Evolutionary conservation across 1,140 invertebrate species (phyloP).

Genomic region (Zaprionus davidi): DNA sequence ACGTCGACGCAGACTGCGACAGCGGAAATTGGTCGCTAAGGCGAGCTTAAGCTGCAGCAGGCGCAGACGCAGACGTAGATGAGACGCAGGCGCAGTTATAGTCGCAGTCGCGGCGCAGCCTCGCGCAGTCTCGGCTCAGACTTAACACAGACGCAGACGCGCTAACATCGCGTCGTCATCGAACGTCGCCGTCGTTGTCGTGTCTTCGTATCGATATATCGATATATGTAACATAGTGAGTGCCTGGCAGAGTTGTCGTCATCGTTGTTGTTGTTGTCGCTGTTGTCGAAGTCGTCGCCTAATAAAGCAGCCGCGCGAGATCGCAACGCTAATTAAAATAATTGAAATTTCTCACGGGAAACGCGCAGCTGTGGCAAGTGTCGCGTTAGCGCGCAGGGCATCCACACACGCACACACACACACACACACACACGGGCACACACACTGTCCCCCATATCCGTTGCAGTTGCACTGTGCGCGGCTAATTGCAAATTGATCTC

Average conservation of each 20-base stretch:
- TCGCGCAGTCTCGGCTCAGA: constrained; percentile 44
- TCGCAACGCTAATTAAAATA: constrained; percentile 82
- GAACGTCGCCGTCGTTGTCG: constrained; percentile 42
- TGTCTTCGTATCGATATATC: constrained; percentile 2
- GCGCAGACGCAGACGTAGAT: not conserved
- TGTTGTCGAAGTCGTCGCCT: constrained; percentile 36
- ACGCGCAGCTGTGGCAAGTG: constrained; percentile 67
- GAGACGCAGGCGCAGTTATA: no score
- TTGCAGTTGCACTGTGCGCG: constrained; percentile 56
- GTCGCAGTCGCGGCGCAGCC: constrained; percentile 1
- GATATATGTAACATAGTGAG: not conserved
- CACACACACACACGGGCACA: not conserved
- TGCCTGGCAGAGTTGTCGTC: constrained; percentile 13
- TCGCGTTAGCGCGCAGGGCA: constrained; percentile 58
- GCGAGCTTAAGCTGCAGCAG: constrained; percentile 23
- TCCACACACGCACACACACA: constrained; percentile 30
- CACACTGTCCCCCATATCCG: constrained; percentile 59
- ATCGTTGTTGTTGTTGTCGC: constrained; percentile 21
- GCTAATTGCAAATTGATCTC: constrained; percentile 80
- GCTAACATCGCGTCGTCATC: constrained; percentile 63
- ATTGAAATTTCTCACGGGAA: constrained; percentile 83
- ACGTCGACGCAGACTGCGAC: constrained; percentile 24
- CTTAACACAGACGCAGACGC: constrained; percentile 72
- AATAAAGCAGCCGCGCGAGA: constrained; percentile 74
- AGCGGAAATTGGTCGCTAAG: constrained; percentile 68